These are phyloP conservation scores for Apodemia zela DNA, from an alignment of 2,888 invertebrate genomes.

Conservation along the genomic window DNA sequence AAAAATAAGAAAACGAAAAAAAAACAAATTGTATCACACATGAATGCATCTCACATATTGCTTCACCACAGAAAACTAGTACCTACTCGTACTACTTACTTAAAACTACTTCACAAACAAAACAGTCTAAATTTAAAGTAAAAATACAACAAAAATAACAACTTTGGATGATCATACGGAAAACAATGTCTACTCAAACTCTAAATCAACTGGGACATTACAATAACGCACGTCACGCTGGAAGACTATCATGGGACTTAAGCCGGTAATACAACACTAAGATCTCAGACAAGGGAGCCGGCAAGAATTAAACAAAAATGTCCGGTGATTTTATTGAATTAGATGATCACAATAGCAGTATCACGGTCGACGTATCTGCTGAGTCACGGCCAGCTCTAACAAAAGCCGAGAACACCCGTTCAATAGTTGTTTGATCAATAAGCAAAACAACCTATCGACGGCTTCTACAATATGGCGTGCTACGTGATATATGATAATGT, in stretches of 20 bases:
- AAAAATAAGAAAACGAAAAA: too few relatives aligned
- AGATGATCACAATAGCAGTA: constrained; percentile 71
- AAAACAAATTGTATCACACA: too few relatives aligned
- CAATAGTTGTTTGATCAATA: constrained; percentile 75
- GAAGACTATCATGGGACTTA: constrained; percentile 53
- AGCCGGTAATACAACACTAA: constrained; percentile 53
- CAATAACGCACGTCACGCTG: constrained; percentile 30
- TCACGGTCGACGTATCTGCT: constrained; percentile 53
- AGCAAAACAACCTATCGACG: constrained; percentile 39
- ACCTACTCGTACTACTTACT: too few relatives aligned
- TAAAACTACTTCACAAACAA: too few relatives aligned
- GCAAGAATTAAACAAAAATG: constrained; percentile 73
- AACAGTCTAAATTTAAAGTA: too few relatives aligned
- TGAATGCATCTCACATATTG: too few relatives aligned
- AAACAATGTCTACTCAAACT: constrained; percentile 26
- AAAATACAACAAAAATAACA: neutral
- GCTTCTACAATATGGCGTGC: constrained; percentile 15
- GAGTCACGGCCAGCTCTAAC: constrained; percentile 59
- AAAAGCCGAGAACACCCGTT: constrained; percentile 76
- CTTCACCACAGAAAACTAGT: too few relatives aligned
- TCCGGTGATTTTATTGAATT: constrained; percentile 78
- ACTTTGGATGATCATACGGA: neutral
- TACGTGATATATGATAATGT: constrained; percentile 18
- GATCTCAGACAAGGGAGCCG: constrained; percentile 68
- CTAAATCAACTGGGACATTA: constrained; percentile 38